Evolutionary conservation across 2,797 vertebrate species (phyloP), one percentile per base, ranked within the genome.

Genomic region (Rhabdophis nuchalis): DNA sequence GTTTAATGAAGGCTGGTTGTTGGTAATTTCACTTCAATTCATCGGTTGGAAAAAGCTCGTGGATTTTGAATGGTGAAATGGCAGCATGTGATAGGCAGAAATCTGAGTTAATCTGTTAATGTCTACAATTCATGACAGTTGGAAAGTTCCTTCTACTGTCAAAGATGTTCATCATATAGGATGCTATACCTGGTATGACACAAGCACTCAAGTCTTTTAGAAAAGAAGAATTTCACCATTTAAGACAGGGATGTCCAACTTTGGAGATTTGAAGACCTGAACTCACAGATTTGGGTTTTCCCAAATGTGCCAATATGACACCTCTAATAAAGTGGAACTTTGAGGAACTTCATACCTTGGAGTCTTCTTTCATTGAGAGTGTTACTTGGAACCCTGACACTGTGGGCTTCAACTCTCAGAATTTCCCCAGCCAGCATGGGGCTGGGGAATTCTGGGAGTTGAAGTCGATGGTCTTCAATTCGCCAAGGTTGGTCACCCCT

Each of bases 1-100:
- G 10, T 25, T 82, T 82, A 46, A 82, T 46, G 41, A 46, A 46
- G 72, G 41, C 36, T 82, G 36, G 36, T 46, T 46, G 9, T 77
- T 72, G 2, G 88, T 68, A 87, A 46, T 54, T 93, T 52, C 1
- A 14, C 0, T 93, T 91, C 88, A 93, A 91, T 85, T 68, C 90
- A 82, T 92, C 18, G 4, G 41, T 46, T 77, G 72, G 9, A 77
- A 77, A 77, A 36, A 77, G 18, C 18, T 23, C 41, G 20, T 25
- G 25, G 72, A 25, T 46, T 46, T 82, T 25, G 36, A 82, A 82
- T 0, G 4, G 36, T 46, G 41, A 82, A 82, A 82, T 25, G 52
- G 27, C 23, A 46, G 36, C 58, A 10, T 1, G 18, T 72, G 6
- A 2, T 89, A 52, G 27, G 29, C 27, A 46, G 60, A 41, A 9